Conservation (phyloP, 37 sponge, comb jelly and placozoan genomes). For the Bolinopsis microptera region DNA sequence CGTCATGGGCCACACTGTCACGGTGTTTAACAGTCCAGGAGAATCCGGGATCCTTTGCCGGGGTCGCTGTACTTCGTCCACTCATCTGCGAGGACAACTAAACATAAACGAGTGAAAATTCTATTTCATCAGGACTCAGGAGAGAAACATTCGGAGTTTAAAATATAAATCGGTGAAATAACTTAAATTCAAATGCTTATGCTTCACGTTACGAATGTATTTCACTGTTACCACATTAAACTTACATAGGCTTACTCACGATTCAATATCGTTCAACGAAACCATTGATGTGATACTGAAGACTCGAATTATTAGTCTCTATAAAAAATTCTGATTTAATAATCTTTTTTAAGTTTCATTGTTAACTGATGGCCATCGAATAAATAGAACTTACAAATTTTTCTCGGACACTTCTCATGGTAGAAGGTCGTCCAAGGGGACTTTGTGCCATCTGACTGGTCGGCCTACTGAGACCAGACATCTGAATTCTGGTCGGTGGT, state of each 20-base stretch:
- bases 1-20: background rate
- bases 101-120: background rate
- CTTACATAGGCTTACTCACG: background rate
- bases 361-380: no score
- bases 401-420: slow-evolving; percentile 50
- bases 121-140: no score
- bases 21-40: slow-evolving; percentile 31
- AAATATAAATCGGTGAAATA: no score
- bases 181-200: no score
- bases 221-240: no score
- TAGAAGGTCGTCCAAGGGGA: background rate
- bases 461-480: slow-evolving; percentile 30
- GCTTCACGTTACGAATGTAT: no score
- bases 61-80: background rate
- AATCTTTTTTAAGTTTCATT: no score
- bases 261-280: background rate
- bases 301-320: no score
- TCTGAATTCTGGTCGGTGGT: slow-evolving; percentile 34
- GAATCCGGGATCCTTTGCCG: slow-evolving; percentile 49
- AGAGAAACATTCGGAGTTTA: no score
- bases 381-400: slow-evolving; percentile 51
- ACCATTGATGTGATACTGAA: background rate
- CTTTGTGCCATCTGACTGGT: background rate
- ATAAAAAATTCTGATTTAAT: no score
- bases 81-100: slow-evolving; percentile 45